Conservation (phyloP, 1,140 invertebrate genomes). For the Wiebesia pumilae region DNA sequence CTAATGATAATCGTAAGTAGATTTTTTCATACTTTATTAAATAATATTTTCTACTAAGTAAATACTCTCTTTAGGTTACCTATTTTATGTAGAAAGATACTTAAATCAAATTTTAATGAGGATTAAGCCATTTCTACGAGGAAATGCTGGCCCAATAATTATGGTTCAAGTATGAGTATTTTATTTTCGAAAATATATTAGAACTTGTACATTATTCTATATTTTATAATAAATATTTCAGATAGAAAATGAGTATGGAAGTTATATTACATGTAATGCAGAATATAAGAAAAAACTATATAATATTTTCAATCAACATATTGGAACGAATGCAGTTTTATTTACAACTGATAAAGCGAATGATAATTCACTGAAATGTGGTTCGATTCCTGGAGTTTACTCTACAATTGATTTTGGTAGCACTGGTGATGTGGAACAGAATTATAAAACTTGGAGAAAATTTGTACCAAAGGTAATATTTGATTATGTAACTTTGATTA, state of each 20-base stretch:
- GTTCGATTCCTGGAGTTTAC: conserved; percentile 80
- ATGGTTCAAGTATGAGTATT: conserved; percentile 82
- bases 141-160: conserved; percentile 70
- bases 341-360: conserved; percentile 87
- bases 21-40: not conserved
- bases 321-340: conserved; percentile 82
- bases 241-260: conserved; percentile 97
- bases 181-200: not conserved
- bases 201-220: not conserved
- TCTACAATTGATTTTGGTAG: conserved; percentile 87
- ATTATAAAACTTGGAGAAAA: conserved; percentile 74
- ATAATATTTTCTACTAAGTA: not conserved
- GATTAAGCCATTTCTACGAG: conserved; percentile 68
- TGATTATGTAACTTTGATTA: not conserved
- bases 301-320: conserved; percentile 78
- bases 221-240: conserved; percentile 68
- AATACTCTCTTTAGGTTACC: conserved; percentile 52
- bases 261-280: conserved; percentile 83
- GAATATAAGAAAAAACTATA: conserved; percentile 81
- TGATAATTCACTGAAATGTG: conserved; percentile 77
- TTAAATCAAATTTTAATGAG: conserved; percentile 73
- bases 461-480: conserved; percentile 75
- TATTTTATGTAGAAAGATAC: conserved; percentile 59
- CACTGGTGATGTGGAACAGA: conserved; percentile 63
- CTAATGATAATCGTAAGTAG: conserved; percentile 77